Percentiles rank a stretch among this genome's conserved stretches.
Evolutionary conservation across 2,888 invertebrate species (phyloP).

Genomic region (Spisula subtruncata): DNA sequence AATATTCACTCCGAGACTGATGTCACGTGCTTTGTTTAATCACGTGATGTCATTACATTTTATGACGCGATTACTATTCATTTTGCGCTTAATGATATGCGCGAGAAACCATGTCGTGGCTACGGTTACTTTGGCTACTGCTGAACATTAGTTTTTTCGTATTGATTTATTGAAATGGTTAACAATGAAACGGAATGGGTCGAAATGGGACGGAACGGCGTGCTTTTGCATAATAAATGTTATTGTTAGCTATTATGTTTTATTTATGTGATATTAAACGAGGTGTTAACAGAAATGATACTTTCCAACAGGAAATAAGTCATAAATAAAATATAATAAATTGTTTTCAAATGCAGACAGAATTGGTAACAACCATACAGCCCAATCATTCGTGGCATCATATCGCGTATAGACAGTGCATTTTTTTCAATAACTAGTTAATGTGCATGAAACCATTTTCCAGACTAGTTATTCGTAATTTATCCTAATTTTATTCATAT

Average conservation of each 20-base stretch:
- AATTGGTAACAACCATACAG: not conserved
- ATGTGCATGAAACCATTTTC: too few relatives aligned
- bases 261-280: conserved; percentile 57
- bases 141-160: conserved; percentile 46
- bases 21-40: not conserved
- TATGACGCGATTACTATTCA: not conserved
- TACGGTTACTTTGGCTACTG: conserved; percentile 40
- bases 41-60: conserved; percentile 10
- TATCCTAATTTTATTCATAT: too few relatives aligned
- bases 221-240: conserved; percentile 67
- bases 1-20: not conserved
- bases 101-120: conserved; percentile 43
- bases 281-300: conserved; percentile 48
- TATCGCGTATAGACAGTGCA: not conserved
- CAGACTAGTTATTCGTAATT: too few relatives aligned
- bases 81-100: conserved; percentile 66
- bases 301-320: conserved; percentile 4
- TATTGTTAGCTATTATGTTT: conserved; percentile 53
- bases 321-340: conserved; percentile 22
- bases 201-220: conserved; percentile 28
- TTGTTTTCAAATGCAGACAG: conserved; percentile 23
- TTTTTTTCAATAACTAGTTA: too few relatives aligned
- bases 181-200: not conserved
- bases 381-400: not conserved
- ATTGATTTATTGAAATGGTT: conserved; percentile 63